These are phyloP conservation scores for Ammospiza nelsoni DNA, from an alignment of 2,113 vertebrate genomes.

Conservation along the genomic window DNA sequence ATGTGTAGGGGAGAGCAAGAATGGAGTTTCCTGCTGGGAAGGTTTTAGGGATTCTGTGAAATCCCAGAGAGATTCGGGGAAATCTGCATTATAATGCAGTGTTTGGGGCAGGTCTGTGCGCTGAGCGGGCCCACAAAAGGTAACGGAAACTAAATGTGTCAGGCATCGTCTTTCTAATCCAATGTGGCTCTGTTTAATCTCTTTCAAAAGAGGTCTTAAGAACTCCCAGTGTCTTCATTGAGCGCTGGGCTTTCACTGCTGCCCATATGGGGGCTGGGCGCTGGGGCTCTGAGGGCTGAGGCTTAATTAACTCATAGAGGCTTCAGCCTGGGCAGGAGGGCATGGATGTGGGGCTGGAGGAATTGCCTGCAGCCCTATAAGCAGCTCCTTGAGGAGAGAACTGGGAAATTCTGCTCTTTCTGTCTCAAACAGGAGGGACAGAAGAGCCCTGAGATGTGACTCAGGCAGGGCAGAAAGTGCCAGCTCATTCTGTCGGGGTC, in stretches of 20 bases:
- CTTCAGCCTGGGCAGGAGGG: neutral
- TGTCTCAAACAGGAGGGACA: neutral
- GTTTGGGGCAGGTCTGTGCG: conserved; percentile 62
- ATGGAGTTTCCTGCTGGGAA: conserved; percentile 64
- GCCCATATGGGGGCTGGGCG: neutral
- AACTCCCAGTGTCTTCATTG: conserved; percentile 70
- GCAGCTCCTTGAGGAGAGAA: neutral
- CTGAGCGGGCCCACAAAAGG: conserved; percentile 60
- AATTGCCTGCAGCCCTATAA: neutral
- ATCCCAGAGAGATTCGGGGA: conserved; percentile 37
- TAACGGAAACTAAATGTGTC: conserved; percentile 75
- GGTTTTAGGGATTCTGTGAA: conserved; percentile 38
- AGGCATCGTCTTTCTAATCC: conserved; percentile 73
- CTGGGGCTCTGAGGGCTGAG: neutral
- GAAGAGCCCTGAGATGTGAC: neutral
- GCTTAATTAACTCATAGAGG: conserved; percentile 56
- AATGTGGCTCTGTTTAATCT: conserved; percentile 68
- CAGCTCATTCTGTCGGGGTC: neutral
- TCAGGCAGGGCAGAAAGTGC: neutral
- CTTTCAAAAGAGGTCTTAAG: conserved; percentile 69
- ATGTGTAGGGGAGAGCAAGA: conserved; percentile 58
- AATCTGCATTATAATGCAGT: conserved; percentile 71
- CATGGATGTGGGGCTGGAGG: rapidly evolving
- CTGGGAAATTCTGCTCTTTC: neutral
- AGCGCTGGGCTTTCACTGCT: neutral